These are phyloP conservation scores for Mechanitis messenoides DNA, from an alignment of 2,888 invertebrate species.

Conservation along the genomic window DNA sequence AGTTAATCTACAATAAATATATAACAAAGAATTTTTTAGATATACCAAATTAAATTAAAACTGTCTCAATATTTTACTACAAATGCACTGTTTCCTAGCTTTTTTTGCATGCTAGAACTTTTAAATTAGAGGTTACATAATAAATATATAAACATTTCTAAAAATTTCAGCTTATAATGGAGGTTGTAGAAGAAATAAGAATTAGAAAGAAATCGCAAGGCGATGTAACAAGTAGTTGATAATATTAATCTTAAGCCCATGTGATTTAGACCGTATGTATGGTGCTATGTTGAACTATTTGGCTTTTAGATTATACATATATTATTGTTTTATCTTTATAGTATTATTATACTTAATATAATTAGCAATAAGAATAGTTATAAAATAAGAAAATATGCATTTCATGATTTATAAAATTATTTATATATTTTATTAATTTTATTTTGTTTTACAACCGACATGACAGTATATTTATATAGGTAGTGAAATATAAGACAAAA, in stretches of 20 bases:
- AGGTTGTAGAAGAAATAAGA: constrained; percentile 75
- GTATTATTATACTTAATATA: constrained; percentile 16
- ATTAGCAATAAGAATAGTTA: constrained; percentile 5
- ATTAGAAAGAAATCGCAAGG: constrained; percentile 71
- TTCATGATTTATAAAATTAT: constrained; percentile 8
- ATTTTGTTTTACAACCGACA: constrained; percentile 27
- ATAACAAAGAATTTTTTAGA: too few species aligned
- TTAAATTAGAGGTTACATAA: too few species aligned
- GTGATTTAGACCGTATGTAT: constrained; percentile 24
- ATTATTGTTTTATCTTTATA: constrained; percentile 1
- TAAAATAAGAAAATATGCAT: constrained; percentile 1
- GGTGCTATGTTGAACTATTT: constrained; percentile 25
- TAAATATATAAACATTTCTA: constrained; percentile 35
- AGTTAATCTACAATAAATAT: too few species aligned
- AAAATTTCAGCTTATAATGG: constrained; percentile 74
- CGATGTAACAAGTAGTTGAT: constrained; percentile 59
- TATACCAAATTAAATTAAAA: too few species aligned
- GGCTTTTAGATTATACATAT: constrained; percentile 1
- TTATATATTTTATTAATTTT: constrained; percentile 11
- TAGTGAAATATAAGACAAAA: background rate
- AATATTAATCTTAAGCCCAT: constrained; percentile 27
- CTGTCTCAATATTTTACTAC: too few species aligned
- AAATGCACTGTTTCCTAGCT: background rate
- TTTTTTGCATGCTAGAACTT: constrained; percentile 17
- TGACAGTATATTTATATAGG: constrained; percentile 32